phyloP scores from a whole-genome alignment of 2,888 invertebrate species.

The Drosophila fulvimacula region DNA sequence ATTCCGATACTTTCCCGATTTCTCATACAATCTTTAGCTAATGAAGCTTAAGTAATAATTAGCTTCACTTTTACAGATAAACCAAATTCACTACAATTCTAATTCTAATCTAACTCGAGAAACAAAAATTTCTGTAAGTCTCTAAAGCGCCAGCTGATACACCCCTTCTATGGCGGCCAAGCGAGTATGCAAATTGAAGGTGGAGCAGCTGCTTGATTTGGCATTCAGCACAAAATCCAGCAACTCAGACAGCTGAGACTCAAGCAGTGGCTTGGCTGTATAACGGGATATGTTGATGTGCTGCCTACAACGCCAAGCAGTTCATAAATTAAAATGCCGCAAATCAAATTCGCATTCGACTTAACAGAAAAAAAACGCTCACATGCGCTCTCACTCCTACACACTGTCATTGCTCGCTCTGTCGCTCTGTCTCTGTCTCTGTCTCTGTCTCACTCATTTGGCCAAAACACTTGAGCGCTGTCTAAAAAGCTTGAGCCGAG shows the following conservation, averaged over 20 bases:
- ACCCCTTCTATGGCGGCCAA: neutral
- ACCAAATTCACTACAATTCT: too few relatives aligned
- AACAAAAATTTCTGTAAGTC: too few relatives aligned
- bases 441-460: constrained; percentile 25
- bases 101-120: too few relatives aligned
- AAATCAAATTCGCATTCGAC: constrained; percentile 80
- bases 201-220: constrained; percentile 72
- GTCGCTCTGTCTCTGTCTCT: constrained; percentile 23
- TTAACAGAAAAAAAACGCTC: constrained; percentile 37
- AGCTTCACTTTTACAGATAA: too few relatives aligned
- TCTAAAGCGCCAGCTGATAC: too few relatives aligned
- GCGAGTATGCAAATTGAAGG: constrained; percentile 25
- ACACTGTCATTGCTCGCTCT: constrained; percentile 41
- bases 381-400: constrained; percentile 10
- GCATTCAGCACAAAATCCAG: constrained; percentile 65
- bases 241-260: constrained; percentile 66
- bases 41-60: too few relatives aligned
- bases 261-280: constrained; percentile 33
- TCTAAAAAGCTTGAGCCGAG: constrained; percentile 57
- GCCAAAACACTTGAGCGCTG: constrained; percentile 39
- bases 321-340: constrained; percentile 82
- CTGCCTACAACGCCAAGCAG: constrained; percentile 58
- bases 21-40: too few relatives aligned
- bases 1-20: too few relatives aligned
- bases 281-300: constrained; percentile 65